A percentile compares a stretch with the other conserved stretches of the same genome.
Evolutionary conservation across 2,113 vertebrate genomes (phyloP).

Genomic region (Triplophysa rosa): DNA sequence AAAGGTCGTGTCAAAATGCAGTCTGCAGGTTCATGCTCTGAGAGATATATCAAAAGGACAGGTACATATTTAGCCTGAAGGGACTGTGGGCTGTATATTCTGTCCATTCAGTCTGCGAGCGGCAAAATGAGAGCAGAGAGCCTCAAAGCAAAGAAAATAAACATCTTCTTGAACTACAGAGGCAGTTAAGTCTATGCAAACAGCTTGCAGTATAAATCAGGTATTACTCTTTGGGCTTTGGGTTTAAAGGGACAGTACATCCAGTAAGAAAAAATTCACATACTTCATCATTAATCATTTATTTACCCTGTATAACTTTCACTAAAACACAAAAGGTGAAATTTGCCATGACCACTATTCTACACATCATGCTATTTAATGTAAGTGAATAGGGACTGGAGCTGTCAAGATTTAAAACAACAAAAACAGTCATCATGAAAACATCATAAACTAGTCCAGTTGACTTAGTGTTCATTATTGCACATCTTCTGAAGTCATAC

Average conservation of each 20-base stretch:
- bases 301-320: too few species aligned
- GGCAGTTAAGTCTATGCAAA: neutral
- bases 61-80: conserved; percentile 14
- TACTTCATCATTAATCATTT: too few species aligned
- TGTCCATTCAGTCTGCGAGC: neutral
- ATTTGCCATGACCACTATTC: too few species aligned
- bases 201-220: neutral
- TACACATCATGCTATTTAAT: too few species aligned
- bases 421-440: too few species aligned
- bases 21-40: conserved; percentile 51
- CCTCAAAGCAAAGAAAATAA: neutral
- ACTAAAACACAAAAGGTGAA: too few species aligned
- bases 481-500: too few species aligned
- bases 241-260: too few species aligned
- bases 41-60: conserved; percentile 55
- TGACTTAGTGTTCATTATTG: too few species aligned
- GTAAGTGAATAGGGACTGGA: too few species aligned
- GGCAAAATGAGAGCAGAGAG: neutral
- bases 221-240: neutral
- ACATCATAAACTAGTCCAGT: too few species aligned
- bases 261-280: too few species aligned
- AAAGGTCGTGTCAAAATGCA: conserved; percentile 68
- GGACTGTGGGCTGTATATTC: neutral
- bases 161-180: neutral
- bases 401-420: neutral